These are phyloP conservation scores for Brenthis ino DNA, from an alignment of 2,888 invertebrate species.

Conservation along the genomic window DNA sequence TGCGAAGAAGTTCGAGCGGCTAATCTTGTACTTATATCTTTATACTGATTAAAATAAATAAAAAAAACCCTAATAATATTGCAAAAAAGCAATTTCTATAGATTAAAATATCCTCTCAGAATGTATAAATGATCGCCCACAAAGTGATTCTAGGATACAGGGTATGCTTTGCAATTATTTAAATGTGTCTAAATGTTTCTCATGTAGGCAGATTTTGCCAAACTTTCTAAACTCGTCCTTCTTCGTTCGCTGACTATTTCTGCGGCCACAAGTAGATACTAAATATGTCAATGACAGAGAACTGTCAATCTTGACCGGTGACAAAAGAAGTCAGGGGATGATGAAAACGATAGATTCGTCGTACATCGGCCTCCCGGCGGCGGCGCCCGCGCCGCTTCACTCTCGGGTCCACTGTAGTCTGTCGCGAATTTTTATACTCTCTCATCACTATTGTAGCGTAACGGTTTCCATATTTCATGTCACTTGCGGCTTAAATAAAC, in stretches of 20 bases:
- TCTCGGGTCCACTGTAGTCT: constrained; percentile 77
- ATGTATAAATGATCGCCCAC: constrained; percentile 82
- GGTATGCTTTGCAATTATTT: constrained; percentile 97
- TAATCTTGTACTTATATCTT: constrained; percentile 69
- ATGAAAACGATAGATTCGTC: constrained; percentile 37
- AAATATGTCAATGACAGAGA: neutral
- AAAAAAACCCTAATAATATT: constrained; percentile 69
- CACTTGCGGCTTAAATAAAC: constrained; percentile 50
- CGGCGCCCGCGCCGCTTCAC: constrained; percentile 59
- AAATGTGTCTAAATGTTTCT: constrained; percentile 85
- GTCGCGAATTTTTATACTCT: constrained; percentile 78
- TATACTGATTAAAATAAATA: constrained; percentile 69
- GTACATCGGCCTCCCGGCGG: constrained; percentile 54
- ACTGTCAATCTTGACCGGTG: constrained; percentile 23
- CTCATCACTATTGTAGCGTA: constrained; percentile 68
- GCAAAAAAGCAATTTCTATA: constrained; percentile 75
- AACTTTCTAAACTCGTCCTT: constrained; percentile 57
- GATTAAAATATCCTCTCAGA: constrained; percentile 77
- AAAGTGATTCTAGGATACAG: constrained; percentile 95
- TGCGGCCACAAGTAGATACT: constrained; percentile 38
- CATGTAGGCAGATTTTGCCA: constrained; percentile 74
- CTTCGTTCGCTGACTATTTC: constrained; percentile 43
- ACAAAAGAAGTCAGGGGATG: constrained; percentile 31
- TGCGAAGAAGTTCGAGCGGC: constrained; percentile 52
- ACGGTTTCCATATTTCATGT: constrained; percentile 58